Base-by-base conservation (phyloP, 2,888 invertebrate genomes). In the Leucania comma region DNA sequence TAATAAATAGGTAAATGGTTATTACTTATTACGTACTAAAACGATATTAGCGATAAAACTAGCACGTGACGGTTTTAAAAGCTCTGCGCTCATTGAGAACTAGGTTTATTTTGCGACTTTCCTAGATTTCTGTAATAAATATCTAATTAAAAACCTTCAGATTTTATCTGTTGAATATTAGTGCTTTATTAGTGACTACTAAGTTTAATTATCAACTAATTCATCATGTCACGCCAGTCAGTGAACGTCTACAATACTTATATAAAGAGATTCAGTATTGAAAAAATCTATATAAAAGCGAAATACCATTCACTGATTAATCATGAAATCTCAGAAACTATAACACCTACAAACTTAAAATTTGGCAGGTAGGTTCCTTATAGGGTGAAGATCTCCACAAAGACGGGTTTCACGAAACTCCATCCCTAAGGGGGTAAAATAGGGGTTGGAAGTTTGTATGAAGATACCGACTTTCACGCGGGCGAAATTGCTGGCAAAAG, bases 1-100 rank as follows among this genome's bases (percentile, higher is more conserved):
- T 82, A 62, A 46, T 63, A 82, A 71, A 78, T 79, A 82, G 82
- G 82, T 78, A 68, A 79, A 79, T 72, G 67, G 65, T 79, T 82
- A 77, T 76, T 78, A 51, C 56, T 73, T 82, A 78, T 63, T 63
- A 60, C 65, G 17, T 57, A 82, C 26, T 82, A 73, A 82, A 82
- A 68, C 35, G 10, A 82, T 82, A 82, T 78, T 68, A 50, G 72
- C 57, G 38, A 70, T 76, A 59, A 77, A 65, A 78, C 29, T 38
- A 24, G 82, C 61, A 68, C 64, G 78, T 68, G 82, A 61, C 60
- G 29, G 26, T 14, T 75, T n/a, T 66, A 63, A 81, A 65, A 77
- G 72, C 57, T 60, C 29, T 42, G 60, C 29, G 22, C 38, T 62
- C 24, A 59, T 60, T 62, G 65, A 48, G 46, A 78, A 53, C 9